phyloP scores from a whole-genome alignment of 2,888 invertebrate genomes.

The Drosophila putrida region DNA sequence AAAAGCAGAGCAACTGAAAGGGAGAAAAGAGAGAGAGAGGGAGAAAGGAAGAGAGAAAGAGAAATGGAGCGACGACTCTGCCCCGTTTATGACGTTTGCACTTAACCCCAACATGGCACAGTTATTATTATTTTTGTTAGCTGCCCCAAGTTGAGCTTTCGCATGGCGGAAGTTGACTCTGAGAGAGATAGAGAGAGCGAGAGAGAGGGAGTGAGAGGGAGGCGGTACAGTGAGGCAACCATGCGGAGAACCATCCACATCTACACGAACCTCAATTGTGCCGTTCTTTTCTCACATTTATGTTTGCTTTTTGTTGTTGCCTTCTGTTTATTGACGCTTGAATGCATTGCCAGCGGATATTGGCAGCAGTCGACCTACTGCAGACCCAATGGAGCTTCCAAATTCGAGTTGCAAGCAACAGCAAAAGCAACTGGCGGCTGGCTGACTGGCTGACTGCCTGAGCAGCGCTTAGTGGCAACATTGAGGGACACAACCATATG shows the following conservation, averaged over 20 bases:
- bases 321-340: conserved; percentile 63
- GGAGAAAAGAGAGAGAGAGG: conserved; percentile 43
- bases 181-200: neutral
- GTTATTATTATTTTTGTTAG: conserved; percentile 58
- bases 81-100: conserved; percentile 75
- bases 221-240: conserved; percentile 25
- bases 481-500: conserved; percentile 9
- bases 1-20: conserved; percentile 14
- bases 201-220: neutral
- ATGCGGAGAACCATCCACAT: conserved; percentile 54
- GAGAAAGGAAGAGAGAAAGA: conserved; percentile 4
- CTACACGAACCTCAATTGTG: conserved; percentile 17
- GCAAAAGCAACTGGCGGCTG: conserved; percentile 10
- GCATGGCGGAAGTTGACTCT: conserved; percentile 49
- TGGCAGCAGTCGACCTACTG: conserved; percentile 47
- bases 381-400: conserved; percentile 22
- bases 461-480: conserved; percentile 10
- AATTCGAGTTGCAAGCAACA: conserved; percentile 3
- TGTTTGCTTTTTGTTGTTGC: conserved; percentile 24
- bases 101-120: conserved; percentile 77
- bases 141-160: conserved; percentile 37
- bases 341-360: conserved; percentile 75
- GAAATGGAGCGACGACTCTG: conserved; percentile 61
- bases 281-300: conserved; percentile 44
- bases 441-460: conserved; percentile 16